Evolutionary conservation across 2,113 vertebrate species (phyloP).

Genomic region (Xenopus borealis): DNA sequence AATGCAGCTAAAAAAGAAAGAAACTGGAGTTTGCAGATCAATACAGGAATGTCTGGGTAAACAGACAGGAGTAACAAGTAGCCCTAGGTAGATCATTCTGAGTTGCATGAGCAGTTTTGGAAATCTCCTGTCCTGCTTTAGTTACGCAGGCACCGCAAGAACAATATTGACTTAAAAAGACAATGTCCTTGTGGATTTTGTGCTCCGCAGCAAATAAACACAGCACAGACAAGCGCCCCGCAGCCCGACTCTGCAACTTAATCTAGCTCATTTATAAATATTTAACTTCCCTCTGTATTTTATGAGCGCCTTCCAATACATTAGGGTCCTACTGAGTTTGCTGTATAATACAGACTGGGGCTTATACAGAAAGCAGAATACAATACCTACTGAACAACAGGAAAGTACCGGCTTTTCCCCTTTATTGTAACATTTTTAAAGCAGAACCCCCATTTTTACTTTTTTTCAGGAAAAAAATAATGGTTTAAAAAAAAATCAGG

Average conservation of each 20-base stretch:
- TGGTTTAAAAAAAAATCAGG: too few relatives aligned
- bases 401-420: too few relatives aligned
- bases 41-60: not conserved
- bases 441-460: too few relatives aligned
- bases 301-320: too few relatives aligned
- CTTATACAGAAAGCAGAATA: too few relatives aligned
- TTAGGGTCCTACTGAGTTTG: too few relatives aligned
- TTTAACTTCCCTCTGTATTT: conserved; percentile 1
- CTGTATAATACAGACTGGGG: too few relatives aligned
- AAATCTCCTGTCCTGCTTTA: conserved; percentile 6
- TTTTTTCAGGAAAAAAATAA: too few relatives aligned
- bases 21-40: not conserved
- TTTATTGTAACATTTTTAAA: too few relatives aligned
- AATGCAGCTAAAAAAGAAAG: too few relatives aligned
- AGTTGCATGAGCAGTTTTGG: conserved; percentile 17
- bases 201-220: not conserved
- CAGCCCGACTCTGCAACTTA: not conserved
- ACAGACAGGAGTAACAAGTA: not conserved
- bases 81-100: conserved; percentile 6
- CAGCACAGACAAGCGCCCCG: not conserved
- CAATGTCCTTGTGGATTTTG: conserved; percentile 12
- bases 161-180: conserved; percentile 25
- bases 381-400: too few relatives aligned
- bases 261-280: conserved; percentile 7
- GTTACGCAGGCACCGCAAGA: conserved; percentile 12